Evolutionary conservation across 2,113 vertebrate genomes (phyloP).

Genomic region (Laticauda colubrina): DNA sequence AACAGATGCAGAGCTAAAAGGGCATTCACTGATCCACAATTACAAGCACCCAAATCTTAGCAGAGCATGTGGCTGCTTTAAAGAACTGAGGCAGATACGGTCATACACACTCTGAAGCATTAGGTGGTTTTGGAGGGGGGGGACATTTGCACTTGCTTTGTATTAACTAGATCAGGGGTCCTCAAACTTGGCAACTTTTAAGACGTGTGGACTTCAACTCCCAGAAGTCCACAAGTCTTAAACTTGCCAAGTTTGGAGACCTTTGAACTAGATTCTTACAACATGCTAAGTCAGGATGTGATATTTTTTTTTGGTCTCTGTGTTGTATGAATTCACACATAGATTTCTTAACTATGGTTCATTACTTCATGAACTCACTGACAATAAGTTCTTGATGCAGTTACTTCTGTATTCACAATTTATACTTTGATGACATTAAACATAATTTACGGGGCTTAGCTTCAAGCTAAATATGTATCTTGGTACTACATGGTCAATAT

Average conservation of each 20-base stretch:
- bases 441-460: neutral
- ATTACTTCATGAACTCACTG: neutral
- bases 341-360: neutral
- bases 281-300: neutral
- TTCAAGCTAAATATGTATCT: neutral
- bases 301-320: neutral
- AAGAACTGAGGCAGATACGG: neutral
- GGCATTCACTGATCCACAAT: neutral
- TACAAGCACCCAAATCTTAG: neutral
- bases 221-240: too few species aligned
- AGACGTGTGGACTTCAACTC: too few species aligned
- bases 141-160: neutral
- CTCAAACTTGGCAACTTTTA: too few species aligned
- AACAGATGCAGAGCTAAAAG: neutral
- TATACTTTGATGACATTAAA: neutral
- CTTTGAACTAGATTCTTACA: neutral
- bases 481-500: neutral
- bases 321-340: neutral
- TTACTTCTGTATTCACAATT: neutral
- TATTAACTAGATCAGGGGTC: neutral
- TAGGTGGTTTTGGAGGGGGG: neutral
- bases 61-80: neutral
- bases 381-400: neutral
- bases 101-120: neutral
- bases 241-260: too few species aligned